Evolutionary conservation across 2,113 vertebrate species (phyloP).

Genomic region (Hymenochirus boettgeri): DNA sequence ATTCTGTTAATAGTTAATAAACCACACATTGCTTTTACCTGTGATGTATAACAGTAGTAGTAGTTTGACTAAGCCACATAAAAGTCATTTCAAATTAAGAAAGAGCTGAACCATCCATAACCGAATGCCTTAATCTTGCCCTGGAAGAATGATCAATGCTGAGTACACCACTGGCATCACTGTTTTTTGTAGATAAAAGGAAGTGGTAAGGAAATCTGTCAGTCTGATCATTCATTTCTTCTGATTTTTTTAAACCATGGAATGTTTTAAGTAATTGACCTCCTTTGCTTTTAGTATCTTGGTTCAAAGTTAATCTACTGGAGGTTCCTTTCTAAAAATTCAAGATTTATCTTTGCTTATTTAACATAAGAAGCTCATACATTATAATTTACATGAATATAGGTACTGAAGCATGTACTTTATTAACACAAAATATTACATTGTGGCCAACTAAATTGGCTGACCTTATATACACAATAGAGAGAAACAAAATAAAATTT

Average conservation of each 20-base stretch:
- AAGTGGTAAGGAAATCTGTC: conserved; percentile 4
- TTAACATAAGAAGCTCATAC: too few species aligned
- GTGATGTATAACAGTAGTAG: conserved; percentile 13
- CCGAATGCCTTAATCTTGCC: conserved; percentile 17
- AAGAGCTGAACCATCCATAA: conserved; percentile 17
- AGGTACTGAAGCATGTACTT: too few species aligned
- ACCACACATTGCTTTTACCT: conserved; percentile 11
- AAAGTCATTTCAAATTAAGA: conserved; percentile 20
- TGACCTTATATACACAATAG: too few species aligned
- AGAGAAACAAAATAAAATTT: too few species aligned
- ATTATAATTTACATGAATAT: too few species aligned
- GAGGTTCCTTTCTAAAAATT: too few species aligned
- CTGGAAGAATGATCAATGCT: conserved; percentile 29
- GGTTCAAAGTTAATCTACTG: too few species aligned
- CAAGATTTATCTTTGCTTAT: too few species aligned
- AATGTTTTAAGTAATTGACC: conserved; percentile 13
- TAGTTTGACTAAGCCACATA: conserved; percentile 28
- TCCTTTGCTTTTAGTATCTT: background rate
- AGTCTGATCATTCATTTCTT: conserved; percentile 2
- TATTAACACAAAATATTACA: too few species aligned
- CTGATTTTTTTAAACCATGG: background rate
- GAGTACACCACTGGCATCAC: background rate
- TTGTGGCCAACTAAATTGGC: too few species aligned
- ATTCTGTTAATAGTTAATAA: conserved; percentile 35
- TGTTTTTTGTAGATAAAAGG: conserved; percentile 16